Conservation (phyloP, 23 tunicate genomes). For the Trididemnum miniatum region DNA sequence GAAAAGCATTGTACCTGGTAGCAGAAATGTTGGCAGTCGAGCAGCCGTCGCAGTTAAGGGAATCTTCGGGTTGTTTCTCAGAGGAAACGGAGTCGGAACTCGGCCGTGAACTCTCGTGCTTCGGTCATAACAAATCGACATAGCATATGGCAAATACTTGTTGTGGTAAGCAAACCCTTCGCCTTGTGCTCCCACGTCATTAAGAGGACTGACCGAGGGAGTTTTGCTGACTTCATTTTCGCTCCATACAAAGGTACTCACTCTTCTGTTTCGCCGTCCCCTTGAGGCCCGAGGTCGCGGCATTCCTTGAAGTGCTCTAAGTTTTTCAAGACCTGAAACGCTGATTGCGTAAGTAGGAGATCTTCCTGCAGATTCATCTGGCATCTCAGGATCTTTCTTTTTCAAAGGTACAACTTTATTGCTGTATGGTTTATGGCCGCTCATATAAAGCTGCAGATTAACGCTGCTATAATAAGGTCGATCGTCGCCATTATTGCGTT, state of each 20-base stretch:
- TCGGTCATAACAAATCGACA: too few relatives aligned
- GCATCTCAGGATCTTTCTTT: neutral
- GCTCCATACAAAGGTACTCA: neutral
- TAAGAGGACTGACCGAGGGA: too few relatives aligned
- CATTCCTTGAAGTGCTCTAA: neutral
- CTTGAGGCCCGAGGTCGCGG: neutral
- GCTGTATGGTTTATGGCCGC: too few relatives aligned
- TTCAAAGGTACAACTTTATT: neutral
- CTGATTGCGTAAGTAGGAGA: neutral
- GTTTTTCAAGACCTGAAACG: neutral
- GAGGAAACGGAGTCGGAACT: neutral
- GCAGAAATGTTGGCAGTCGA: too few relatives aligned
- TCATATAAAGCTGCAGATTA: slow-evolving; percentile 47
- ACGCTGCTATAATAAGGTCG: slow-evolving; percentile 87
- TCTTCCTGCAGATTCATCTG: neutral
- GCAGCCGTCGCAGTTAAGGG: too few relatives aligned
- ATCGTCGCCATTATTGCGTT: slow-evolving; percentile 83
- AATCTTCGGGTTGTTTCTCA: neutral
- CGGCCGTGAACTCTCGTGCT: too few relatives aligned
- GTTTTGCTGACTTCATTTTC: neutral
- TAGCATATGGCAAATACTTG: too few relatives aligned
- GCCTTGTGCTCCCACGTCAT: too few relatives aligned
- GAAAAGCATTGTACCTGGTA: too few relatives aligned
- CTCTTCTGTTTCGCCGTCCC: neutral
- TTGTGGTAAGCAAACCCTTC: too few relatives aligned